These are phyloP conservation scores for Rhea americana DNA, from an alignment of 2,113 vertebrate genomes.

Conservation along the genomic window DNA sequence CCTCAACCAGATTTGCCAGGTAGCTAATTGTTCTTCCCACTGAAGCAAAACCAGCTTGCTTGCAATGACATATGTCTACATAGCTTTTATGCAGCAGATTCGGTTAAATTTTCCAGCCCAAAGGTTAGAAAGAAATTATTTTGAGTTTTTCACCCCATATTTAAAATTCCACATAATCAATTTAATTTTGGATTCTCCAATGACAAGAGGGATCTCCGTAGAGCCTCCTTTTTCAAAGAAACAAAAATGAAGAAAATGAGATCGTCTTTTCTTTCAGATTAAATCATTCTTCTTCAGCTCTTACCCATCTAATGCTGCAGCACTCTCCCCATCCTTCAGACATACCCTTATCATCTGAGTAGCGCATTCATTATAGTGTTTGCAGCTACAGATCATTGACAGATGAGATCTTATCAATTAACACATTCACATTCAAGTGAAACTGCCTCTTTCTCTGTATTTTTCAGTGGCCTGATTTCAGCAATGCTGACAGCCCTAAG, in stretches of 20 bases:
- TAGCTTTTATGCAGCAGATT: neutral
- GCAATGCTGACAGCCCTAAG: slow-evolving; percentile 37
- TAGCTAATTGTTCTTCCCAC: neutral
- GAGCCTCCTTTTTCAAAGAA: slow-evolving; percentile 6
- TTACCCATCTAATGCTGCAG: slow-evolving; percentile 32
- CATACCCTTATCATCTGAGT: neutral
- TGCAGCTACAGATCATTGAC: slow-evolving; percentile 41
- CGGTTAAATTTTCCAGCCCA: neutral
- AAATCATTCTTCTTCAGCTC: slow-evolving; percentile 13
- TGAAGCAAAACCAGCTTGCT: slow-evolving; percentile 21
- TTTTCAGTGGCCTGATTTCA: slow-evolving; percentile 56
- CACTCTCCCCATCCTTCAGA: slow-evolving; percentile 17
- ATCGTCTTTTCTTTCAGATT: neutral
- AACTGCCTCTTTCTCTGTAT: slow-evolving; percentile 7
- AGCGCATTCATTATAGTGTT: neutral
- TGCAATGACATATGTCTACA: neutral
- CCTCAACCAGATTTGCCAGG: neutral
- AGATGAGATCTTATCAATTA: slow-evolving; percentile 57
- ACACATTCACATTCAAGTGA: slow-evolving; percentile 29
- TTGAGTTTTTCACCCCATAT: neutral
- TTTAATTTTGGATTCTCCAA: neutral
- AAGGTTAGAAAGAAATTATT: slow-evolving; percentile 15
- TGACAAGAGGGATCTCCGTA: neutral
- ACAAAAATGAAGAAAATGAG: slow-evolving; percentile 17
- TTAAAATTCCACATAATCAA: neutral